Conservation (phyloP, 30 jellyfish, hydroid and myxozoan species). For the Cassiopea andromeda region DNA sequence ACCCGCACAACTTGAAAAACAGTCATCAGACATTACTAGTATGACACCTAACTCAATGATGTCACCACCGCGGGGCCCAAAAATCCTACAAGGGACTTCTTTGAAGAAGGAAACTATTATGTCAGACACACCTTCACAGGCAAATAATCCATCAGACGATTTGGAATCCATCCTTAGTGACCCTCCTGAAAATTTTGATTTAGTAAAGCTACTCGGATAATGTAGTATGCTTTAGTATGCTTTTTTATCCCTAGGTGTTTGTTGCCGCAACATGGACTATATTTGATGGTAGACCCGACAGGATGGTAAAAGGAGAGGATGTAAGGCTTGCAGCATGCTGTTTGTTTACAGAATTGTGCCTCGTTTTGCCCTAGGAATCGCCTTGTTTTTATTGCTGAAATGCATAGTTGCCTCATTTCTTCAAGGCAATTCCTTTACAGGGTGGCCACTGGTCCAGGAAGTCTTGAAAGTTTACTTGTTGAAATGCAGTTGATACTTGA, state of each 20-base stretch:
- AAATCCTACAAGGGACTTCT: conserved; percentile 22
- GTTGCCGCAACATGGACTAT: neutral
- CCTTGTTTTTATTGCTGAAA: too few species aligned
- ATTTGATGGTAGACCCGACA: neutral
- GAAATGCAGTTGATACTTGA: too few species aligned
- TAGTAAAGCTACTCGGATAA: conserved; percentile 72
- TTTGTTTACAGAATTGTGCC: too few species aligned
- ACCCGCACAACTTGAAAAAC: conserved; percentile 56
- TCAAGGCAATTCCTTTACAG: too few species aligned
- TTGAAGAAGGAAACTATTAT: conserved; percentile 43
- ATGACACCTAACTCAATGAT: conserved; percentile 45
- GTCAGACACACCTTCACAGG: conserved; percentile 28
- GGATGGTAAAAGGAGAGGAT: too few species aligned
- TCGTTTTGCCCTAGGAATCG: too few species aligned
- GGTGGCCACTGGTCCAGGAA: too few species aligned
- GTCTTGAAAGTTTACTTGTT: too few species aligned
- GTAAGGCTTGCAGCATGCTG: too few species aligned
- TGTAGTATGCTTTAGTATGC: neutral
- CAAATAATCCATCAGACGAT: conserved; percentile 65
- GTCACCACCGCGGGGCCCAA: conserved; percentile 40
- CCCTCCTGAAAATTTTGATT: conserved; percentile 87
- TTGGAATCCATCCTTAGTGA: conserved; percentile 76
- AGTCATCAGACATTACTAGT: conserved; percentile 35
- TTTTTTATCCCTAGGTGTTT: conserved; percentile 10
- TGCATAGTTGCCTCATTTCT: too few species aligned